A percentile compares a stretch with the other conserved stretches of the same genome.
These are phyloP conservation scores for Nymphalis polychloros DNA, from an alignment of 2,888 invertebrate genomes.

Conservation along the genomic window DNA sequence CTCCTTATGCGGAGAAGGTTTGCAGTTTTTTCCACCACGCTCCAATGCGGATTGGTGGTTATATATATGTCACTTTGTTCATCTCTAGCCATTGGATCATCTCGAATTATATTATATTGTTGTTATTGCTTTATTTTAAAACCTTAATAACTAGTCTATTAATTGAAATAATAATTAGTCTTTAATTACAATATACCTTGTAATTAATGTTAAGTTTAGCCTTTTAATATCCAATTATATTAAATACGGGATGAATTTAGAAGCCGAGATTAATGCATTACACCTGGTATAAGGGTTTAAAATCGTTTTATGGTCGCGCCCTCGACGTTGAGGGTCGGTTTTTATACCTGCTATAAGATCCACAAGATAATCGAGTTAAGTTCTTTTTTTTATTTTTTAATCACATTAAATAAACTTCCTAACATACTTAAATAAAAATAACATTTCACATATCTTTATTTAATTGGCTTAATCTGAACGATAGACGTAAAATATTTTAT, in stretches of 20 bases:
- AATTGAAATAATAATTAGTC: no score
- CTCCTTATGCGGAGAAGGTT: no score
- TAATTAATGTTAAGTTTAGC: not conserved
- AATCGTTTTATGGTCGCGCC: constrained; percentile 24
- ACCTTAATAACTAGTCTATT: no score
- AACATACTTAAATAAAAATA: not conserved
- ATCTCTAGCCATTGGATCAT: no score
- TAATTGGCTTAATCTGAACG: no score
- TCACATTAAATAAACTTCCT: not conserved
- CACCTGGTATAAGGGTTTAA: constrained; percentile 49
- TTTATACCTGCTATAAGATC: constrained; percentile 7
- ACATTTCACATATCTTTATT: not conserved
- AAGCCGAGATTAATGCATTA: constrained; percentile 35
- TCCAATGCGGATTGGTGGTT: no score
- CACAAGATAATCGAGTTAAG: not conserved
- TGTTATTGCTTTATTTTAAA: no score
- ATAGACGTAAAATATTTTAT: no score
- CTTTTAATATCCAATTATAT: not conserved
- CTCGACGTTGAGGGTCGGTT: constrained; percentile 13
- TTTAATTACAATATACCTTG: no score
- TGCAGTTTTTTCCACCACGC: no score
- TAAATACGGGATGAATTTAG: constrained; percentile 8
- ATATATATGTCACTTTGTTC: no score
- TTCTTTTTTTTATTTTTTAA: not conserved
- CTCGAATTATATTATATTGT: no score